Evolutionary conservation across 2,797 vertebrate genomes (phyloP).

Genomic region (Cichlasoma orientale): DNA sequence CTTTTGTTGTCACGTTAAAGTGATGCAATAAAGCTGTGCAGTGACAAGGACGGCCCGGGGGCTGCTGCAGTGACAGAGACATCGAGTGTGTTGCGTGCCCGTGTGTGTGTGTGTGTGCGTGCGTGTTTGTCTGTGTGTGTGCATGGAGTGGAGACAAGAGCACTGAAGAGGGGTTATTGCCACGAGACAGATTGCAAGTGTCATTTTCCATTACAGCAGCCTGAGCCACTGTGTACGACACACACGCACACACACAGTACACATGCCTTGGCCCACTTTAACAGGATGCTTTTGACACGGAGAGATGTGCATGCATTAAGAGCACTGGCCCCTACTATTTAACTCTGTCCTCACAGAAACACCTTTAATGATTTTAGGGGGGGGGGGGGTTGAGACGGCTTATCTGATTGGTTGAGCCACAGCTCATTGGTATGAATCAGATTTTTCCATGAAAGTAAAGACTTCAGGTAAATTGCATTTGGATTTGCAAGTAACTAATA

Average conservation of each 20-base stretch:
- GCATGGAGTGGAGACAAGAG: constrained; percentile 63
- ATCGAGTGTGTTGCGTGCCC: constrained; percentile 10
- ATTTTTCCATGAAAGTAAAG: constrained; percentile 17
- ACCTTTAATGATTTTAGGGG: background rate
- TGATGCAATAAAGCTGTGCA: constrained; percentile 83
- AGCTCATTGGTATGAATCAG: background rate
- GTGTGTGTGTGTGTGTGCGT: background rate
- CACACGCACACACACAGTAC: constrained; percentile 49
- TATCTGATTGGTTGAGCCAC: constrained; percentile 19
- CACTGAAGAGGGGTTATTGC: constrained; percentile 81
- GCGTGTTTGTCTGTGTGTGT: background rate
- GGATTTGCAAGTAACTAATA: background rate
- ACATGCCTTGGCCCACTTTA: constrained; percentile 79
- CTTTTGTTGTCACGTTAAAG: constrained; percentile 84
- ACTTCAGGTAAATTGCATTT: constrained; percentile 25
- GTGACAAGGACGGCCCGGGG: constrained; percentile 77
- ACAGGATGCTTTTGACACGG: constrained; percentile 76
- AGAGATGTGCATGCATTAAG: constrained; percentile 64
- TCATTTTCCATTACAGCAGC: constrained; percentile 84
- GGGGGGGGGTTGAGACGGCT: background rate
- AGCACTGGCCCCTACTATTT: constrained; percentile 40
- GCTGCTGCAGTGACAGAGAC: constrained; percentile 65
- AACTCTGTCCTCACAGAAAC: constrained; percentile 42
- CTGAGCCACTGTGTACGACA: constrained; percentile 52
- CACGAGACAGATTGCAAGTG: constrained; percentile 87